A percentile compares a stretch with the other conserved stretches of the same genome.
Evolutionary conservation across 2,888 invertebrate species (phyloP).

Genomic region (Eupithecia tripunctaria): DNA sequence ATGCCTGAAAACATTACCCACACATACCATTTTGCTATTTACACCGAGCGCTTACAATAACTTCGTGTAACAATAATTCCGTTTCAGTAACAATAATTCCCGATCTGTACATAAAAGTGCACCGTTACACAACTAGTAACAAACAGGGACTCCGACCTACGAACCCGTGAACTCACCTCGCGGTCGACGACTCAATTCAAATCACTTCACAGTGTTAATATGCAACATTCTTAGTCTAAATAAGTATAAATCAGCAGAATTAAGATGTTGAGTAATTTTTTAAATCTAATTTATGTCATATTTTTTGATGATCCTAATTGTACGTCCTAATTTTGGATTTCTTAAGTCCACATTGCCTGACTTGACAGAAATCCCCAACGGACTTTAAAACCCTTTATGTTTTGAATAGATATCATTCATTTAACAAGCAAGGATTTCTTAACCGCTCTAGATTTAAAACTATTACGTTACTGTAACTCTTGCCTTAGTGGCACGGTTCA

Average conservation of each 20-base stretch:
- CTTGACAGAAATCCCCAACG: background rate
- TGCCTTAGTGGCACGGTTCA: slow-evolving; percentile 64
- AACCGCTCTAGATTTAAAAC: background rate
- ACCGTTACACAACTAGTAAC: slow-evolving; percentile 45
- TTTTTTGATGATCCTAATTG: background rate
- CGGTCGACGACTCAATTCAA: slow-evolving; percentile 58
- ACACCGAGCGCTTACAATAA: background rate
- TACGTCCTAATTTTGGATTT: background rate
- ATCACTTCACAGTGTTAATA: slow-evolving; percentile 48
- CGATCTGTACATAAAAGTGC: slow-evolving; percentile 22
- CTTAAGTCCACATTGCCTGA: background rate
- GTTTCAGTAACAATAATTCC: slow-evolving; percentile 18
- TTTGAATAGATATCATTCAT: background rate
- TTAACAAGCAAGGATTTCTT: background rate
- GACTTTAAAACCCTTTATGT: background rate
- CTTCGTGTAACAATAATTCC: background rate
- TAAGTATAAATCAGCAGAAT: slow-evolving; percentile 8
- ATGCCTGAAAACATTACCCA: background rate
- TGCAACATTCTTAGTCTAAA: slow-evolving; percentile 39
- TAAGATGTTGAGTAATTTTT: background rate
- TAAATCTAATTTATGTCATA: background rate
- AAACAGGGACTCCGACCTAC: slow-evolving; percentile 65
- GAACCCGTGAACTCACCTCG: slow-evolving; percentile 68
- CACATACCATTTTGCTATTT: background rate
- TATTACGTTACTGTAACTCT: slow-evolving; percentile 24